Conservation (phyloP, 2,888 invertebrate species). For the Lepetodrilus schrolli region DNA sequence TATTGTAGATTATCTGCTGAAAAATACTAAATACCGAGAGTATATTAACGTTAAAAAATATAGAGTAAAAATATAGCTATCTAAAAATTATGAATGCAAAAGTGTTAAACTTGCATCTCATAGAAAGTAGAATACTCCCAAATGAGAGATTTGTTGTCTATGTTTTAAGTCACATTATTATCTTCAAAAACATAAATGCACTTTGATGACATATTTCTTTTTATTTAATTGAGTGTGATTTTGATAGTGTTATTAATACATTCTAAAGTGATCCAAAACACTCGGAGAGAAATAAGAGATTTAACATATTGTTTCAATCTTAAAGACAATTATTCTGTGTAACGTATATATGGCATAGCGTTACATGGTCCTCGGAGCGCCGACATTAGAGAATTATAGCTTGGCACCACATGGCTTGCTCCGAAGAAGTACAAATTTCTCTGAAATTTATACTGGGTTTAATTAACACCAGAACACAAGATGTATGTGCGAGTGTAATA, state of each 20-base stretch:
- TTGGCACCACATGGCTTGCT: not conserved
- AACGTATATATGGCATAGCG: not conserved
- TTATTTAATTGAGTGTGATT: not conserved
- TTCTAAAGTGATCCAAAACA: not conserved
- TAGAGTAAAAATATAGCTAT: too few species aligned
- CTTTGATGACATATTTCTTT: too few species aligned
- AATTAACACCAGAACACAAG: not conserved
- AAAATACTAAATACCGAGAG: too few species aligned
- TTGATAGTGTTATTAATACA: slow-evolving; percentile 11
- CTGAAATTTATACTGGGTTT: slow-evolving; percentile 21
- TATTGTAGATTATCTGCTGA: too few species aligned
- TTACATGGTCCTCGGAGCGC: not conserved
- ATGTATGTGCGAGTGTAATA: slow-evolving; percentile 6
- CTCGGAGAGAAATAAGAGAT: not conserved
- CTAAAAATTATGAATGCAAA: too few species aligned
- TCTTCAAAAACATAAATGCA: too few species aligned
- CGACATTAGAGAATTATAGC: slow-evolving; percentile 10
- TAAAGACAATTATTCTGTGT: slow-evolving; percentile 21
- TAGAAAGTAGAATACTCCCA: too few species aligned
- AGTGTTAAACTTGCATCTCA: too few species aligned
- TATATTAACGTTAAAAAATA: too few species aligned
- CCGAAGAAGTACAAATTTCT: slow-evolving; percentile 13
- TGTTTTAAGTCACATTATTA: too few species aligned
- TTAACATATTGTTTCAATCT: slow-evolving; percentile 10
- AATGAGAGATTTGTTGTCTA: too few species aligned